These are phyloP conservation scores for Oreochromis spilurus DNA, from an alignment of 2,113 vertebrate genomes.

Conservation along the genomic window DNA sequence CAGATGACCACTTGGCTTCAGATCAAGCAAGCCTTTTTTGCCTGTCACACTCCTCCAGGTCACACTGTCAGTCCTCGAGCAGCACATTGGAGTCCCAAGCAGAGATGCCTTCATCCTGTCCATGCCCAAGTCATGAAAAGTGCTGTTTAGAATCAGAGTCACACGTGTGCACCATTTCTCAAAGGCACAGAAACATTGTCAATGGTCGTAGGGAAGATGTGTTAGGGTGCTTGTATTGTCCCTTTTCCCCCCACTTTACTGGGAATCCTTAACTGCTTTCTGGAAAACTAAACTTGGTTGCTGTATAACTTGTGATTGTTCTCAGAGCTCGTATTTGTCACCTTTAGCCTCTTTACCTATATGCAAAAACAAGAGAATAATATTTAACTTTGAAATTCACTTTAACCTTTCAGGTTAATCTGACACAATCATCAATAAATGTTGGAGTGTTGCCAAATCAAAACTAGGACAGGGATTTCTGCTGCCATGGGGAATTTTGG, in stretches of 20 bases:
- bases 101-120: background rate
- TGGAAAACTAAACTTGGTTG: background rate
- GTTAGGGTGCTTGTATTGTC: background rate
- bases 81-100: background rate
- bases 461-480: background rate
- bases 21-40: background rate
- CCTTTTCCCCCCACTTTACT: fast-evolving
- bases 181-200: background rate
- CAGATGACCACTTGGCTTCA: background rate
- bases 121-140: background rate
- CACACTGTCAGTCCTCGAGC: background rate
- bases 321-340: background rate
- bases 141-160: background rate
- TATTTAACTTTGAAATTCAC: background rate
- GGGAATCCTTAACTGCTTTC: background rate
- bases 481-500: fast-evolving
- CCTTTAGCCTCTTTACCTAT: background rate
- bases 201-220: background rate
- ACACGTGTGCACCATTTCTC: background rate
- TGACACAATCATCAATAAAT: background rate
- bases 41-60: background rate
- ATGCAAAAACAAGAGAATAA: background rate
- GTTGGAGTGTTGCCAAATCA: background rate
- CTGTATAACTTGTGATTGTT: background rate
- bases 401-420: background rate